Evolutionary conservation across 2,113 vertebrate species (phyloP).

Genomic region (Eupsittula cactorum): DNA sequence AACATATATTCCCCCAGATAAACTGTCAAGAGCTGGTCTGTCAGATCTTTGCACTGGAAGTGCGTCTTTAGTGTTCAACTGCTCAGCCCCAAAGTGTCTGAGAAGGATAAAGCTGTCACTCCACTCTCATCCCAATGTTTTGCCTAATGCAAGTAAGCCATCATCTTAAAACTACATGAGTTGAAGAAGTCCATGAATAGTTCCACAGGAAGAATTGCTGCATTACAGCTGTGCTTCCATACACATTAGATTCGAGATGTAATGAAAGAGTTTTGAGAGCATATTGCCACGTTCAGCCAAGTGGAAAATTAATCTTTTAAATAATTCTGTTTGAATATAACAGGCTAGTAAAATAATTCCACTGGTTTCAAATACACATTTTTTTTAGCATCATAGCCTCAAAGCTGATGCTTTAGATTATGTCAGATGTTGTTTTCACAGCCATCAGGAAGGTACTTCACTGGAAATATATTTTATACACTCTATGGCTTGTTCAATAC

Average conservation of each 20-base stretch:
- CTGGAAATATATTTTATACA: background rate
- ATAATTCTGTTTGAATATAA: background rate
- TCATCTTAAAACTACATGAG: background rate
- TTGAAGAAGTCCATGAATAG: background rate
- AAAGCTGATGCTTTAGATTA: background rate
- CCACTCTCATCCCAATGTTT: background rate
- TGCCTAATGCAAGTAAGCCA: slow-evolving; percentile 11
- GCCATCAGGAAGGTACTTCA: background rate
- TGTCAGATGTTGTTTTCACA: background rate
- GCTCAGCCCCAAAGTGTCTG: background rate
- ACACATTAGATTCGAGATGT: background rate
- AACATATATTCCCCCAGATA: background rate
- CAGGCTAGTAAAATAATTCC: background rate
- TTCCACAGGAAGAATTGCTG: background rate
- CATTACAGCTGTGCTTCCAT: background rate
- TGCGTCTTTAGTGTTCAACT: background rate
- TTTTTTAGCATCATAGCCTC: background rate
- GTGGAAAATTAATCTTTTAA: background rate
- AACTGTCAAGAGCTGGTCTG: background rate
- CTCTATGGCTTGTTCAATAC: background rate
- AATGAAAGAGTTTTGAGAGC: background rate
- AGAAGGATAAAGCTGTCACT: background rate
- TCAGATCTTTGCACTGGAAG: background rate
- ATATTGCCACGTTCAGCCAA: background rate
- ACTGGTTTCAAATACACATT: background rate